Evolutionary conservation across 2,797 vertebrate genomes (phyloP).

Genomic region (Pseudotriccus pelzelni): DNA sequence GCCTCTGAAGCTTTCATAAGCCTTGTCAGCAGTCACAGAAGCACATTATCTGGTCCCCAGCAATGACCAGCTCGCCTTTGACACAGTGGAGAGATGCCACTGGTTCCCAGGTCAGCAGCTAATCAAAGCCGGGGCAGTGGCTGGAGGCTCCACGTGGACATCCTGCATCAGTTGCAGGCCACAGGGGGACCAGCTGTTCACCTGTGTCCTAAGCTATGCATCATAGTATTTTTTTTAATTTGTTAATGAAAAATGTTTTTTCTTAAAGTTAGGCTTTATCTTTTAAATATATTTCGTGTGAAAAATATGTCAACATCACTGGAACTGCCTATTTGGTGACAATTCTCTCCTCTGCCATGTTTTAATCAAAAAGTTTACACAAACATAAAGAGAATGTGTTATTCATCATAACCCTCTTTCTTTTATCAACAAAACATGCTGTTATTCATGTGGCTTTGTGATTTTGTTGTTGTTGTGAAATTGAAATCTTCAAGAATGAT

Average conservation of each 20-base stretch:
- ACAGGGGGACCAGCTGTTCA: neutral
- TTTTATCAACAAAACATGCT: constrained; percentile 4
- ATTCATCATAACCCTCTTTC: neutral
- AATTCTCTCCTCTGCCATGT: neutral
- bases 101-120: neutral
- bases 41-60: neutral
- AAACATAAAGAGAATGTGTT: neutral
- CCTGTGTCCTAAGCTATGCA: neutral
- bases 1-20: neutral
- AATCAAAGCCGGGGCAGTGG: neutral
- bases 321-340: neutral
- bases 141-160: neutral
- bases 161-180: neutral
- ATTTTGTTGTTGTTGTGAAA: constrained; percentile 12
- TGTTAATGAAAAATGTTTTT: neutral
- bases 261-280: neutral
- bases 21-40: neutral
- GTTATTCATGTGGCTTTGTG: neutral
- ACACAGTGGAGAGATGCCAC: neutral
- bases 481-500: neutral
- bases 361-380: constrained; percentile 41
- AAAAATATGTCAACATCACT: neutral
- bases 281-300: neutral
- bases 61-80: neutral
- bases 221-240: too few relatives aligned